Percentiles rank a stretch among this genome's conserved stretches.
phyloP scores from a whole-genome alignment of 2,797 vertebrate genomes.

The Adelosebastes latens region DNA sequence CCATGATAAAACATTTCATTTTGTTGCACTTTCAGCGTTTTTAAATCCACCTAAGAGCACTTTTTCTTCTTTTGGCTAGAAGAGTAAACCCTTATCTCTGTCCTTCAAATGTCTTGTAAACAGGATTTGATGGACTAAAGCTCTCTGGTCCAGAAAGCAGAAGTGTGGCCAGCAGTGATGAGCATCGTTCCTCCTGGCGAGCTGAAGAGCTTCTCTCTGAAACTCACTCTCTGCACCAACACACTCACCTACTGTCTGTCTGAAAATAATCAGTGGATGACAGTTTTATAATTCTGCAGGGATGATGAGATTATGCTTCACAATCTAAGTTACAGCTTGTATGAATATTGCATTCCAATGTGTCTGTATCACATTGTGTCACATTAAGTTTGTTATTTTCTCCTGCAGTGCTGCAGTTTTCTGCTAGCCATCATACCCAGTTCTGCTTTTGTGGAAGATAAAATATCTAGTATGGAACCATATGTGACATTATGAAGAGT shows the following conservation, averaged over 20 bases:
- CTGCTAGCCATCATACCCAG: neutral
- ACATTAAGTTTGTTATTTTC: neutral
- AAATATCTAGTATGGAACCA: neutral
- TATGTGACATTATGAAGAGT: neutral
- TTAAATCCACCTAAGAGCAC: slow-evolving; percentile 2
- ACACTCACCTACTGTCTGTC: slow-evolving; percentile 14
- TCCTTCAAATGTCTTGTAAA: slow-evolving; percentile 55
- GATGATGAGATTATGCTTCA: slow-evolving; percentile 27
- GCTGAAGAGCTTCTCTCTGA: slow-evolving; percentile 9
- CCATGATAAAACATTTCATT: neutral
- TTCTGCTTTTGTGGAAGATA: neutral
- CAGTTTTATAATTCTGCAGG: slow-evolving; percentile 43
- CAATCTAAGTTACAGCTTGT: neutral
- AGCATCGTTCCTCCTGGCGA: slow-evolving; percentile 7
- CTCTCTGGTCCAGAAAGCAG: slow-evolving; percentile 22
- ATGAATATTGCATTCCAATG: slow-evolving; percentile 17
- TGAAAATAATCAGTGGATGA: slow-evolving; percentile 34
- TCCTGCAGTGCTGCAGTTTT: slow-evolving; percentile 5
- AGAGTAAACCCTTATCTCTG: slow-evolving; percentile 41
- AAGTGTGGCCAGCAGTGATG: slow-evolving; percentile 21
- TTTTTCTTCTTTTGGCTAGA: neutral
- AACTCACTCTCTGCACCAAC: slow-evolving; percentile 43
- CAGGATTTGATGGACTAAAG: slow-evolving; percentile 52
- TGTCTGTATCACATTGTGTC: neutral
- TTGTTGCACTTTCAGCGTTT: slow-evolving; percentile 17